These are phyloP conservation scores for Dione vanillae DNA, from an alignment of 2,888 invertebrate species.

Conservation along the genomic window DNA sequence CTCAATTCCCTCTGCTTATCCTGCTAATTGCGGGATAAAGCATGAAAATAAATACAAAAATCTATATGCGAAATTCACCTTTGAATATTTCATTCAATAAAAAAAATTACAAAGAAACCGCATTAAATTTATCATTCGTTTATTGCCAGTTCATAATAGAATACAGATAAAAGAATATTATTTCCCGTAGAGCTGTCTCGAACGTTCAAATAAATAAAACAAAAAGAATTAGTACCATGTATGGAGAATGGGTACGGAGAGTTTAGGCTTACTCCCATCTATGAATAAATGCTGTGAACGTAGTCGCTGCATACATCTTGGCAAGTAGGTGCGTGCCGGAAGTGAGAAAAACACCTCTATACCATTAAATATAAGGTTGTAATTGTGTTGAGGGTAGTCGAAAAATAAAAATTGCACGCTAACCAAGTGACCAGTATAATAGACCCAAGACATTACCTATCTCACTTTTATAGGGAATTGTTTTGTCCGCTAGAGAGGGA, in stretches of 20 bases:
- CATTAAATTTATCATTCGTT: conserved; percentile 11
- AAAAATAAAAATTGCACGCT: conserved; percentile 58
- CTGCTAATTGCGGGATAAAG: too few species aligned
- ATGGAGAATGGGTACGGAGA: conserved; percentile 38
- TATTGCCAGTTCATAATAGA: neutral
- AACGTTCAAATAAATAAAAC: conserved; percentile 31
- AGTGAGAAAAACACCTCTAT: conserved; percentile 43
- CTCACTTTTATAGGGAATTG: conserved; percentile 42
- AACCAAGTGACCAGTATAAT: conserved; percentile 54
- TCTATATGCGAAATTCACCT: neutral
- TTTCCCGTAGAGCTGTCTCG: conserved; percentile 21
- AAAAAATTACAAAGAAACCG: neutral
- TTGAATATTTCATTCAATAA: neutral
- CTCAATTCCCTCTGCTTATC: too few species aligned
- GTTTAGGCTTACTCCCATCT: conserved; percentile 43
- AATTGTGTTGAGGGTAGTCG: conserved; percentile 35
- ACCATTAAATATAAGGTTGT: conserved; percentile 38
- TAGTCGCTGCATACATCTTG: conserved; percentile 45
- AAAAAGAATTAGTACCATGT: conserved; percentile 24
- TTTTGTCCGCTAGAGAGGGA: conserved; percentile 47
- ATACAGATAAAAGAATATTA: conserved; percentile 20
- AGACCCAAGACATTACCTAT: conserved; percentile 46
- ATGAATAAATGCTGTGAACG: conserved; percentile 53
- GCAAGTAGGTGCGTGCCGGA: conserved; percentile 30
- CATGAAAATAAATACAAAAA: neutral